Conservation (phyloP, 2,797 vertebrate genomes). For the Melanogrammus aeglefinus region DNA sequence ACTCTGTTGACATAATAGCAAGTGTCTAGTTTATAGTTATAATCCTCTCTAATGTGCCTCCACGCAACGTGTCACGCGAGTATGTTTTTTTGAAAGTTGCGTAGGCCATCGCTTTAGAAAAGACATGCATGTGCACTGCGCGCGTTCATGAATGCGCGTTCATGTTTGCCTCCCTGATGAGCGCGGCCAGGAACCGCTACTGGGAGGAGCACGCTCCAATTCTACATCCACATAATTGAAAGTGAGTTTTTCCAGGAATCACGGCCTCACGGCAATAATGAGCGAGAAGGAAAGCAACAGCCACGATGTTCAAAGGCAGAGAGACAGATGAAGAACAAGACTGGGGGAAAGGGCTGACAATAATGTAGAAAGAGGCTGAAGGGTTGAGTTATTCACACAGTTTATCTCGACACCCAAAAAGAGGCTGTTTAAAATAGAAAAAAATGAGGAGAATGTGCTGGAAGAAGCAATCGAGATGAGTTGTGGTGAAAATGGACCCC, state of each 20-base stretch:
- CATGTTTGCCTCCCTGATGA: no score
- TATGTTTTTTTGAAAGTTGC: no score
- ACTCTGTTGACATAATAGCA: no score
- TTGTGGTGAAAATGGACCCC: conserved; percentile 21
- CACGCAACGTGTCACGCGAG: no score
- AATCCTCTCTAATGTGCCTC: no score
- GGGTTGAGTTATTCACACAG: neutral
- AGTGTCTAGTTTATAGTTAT: no score
- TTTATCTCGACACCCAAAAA: conserved; percentile 1
- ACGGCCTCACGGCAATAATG: neutral
- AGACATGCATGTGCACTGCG: no score
- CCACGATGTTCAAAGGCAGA: conserved; percentile 5
- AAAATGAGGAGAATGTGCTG: neutral
- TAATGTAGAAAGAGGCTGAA: neutral
- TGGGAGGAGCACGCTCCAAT: conserved; percentile 9
- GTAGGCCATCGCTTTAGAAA: no score
- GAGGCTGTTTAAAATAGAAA: neutral
- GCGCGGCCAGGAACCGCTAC: no score
- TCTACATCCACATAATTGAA: conserved; percentile 30
- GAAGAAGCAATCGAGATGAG: neutral
- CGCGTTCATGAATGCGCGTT: no score
- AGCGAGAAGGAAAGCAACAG: neutral
- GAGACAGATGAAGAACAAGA: neutral
- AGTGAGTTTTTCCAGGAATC: conserved; percentile 26
- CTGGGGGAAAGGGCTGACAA: neutral